These are phyloP conservation scores for Siniperca chuatsi DNA, from an alignment of 2,113 vertebrate genomes.

Conservation along the genomic window DNA sequence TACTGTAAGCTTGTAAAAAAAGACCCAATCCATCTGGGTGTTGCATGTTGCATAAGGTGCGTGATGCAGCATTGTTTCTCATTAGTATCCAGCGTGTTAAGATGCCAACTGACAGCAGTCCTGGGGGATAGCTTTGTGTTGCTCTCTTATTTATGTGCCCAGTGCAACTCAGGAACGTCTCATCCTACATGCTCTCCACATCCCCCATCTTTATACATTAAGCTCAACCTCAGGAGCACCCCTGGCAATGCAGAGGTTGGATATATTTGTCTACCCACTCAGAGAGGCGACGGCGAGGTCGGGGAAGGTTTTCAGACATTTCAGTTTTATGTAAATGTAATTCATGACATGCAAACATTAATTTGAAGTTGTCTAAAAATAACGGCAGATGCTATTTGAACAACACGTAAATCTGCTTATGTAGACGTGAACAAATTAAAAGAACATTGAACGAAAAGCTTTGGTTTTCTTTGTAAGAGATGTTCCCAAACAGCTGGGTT, in stretches of 20 bases:
- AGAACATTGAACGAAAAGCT: slow-evolving; percentile 18
- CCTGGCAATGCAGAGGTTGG: slow-evolving; percentile 77
- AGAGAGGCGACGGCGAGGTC: slow-evolving; percentile 58
- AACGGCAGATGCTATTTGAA: slow-evolving; percentile 54
- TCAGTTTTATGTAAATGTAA: slow-evolving; percentile 73
- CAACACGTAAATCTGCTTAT: slow-evolving; percentile 46
- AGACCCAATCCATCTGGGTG: slow-evolving; percentile 67
- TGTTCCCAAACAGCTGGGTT: slow-evolving; percentile 4
- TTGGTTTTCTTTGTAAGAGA: background rate
- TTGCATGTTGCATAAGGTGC: slow-evolving; percentile 81
- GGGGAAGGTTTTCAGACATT: slow-evolving; percentile 70
- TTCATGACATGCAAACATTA: slow-evolving; percentile 66
- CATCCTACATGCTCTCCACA: slow-evolving; percentile 78
- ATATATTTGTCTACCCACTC: slow-evolving; percentile 77
- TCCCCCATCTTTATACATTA: slow-evolving; percentile 80
- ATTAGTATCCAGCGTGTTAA: slow-evolving; percentile 78
- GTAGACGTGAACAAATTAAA: slow-evolving; percentile 55
- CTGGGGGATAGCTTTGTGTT: slow-evolving; percentile 80
- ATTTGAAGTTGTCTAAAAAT: slow-evolving; percentile 66
- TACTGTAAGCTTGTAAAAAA: slow-evolving; percentile 59
- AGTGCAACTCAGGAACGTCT: slow-evolving; percentile 72
- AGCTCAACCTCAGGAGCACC: slow-evolving; percentile 79
- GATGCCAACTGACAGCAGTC: slow-evolving; percentile 83
- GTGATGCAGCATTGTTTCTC: slow-evolving; percentile 80
- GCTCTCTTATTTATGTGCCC: slow-evolving; percentile 80